A percentile compares a stretch with the other conserved stretches of the same genome.
These are phyloP conservation scores for Hydrotaea cyrtoneurina DNA, from an alignment of 2,888 invertebrate species.

Conservation along the genomic window DNA sequence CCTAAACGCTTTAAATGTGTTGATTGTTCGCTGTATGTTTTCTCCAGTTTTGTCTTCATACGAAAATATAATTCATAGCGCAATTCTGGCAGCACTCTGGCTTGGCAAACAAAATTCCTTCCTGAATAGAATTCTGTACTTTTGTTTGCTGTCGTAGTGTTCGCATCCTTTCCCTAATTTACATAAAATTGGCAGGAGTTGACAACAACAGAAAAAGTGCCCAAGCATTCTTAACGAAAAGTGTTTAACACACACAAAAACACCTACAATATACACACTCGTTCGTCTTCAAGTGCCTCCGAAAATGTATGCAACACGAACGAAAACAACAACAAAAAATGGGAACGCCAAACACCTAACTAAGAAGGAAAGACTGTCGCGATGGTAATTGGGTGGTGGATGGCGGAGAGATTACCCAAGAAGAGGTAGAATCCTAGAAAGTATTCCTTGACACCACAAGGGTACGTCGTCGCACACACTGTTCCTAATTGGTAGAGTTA, in stretches of 20 bases:
- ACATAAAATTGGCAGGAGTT: constrained; percentile 37
- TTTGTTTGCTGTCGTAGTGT: not conserved
- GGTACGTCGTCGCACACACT: not conserved
- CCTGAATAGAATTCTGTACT: not conserved
- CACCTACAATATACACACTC: constrained; percentile 18
- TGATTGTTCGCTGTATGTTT: too few species aligned
- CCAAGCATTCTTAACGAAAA: not conserved
- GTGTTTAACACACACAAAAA: not conserved
- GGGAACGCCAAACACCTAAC: constrained; percentile 26
- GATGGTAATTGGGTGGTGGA: not conserved
- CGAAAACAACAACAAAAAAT: not conserved
- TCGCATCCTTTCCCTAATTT: constrained; percentile 4
- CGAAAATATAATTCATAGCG: constrained; percentile 14
- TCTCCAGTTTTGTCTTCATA: not conserved
- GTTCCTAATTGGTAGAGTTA: constrained; percentile 14
- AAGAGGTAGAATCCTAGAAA: not conserved
- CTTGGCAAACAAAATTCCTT: not conserved
- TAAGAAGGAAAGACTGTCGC: constrained; percentile 8
- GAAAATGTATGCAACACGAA: constrained; percentile 18
- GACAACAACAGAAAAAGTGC: constrained; percentile 11
- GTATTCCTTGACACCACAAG: not conserved
- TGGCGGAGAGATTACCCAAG: not conserved
- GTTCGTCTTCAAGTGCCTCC: not conserved
- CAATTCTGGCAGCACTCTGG: not conserved
- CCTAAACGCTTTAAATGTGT: too few species aligned